A percentile compares a stretch with the other conserved stretches of the same genome.
These are phyloP conservation scores for Argynnis bischoffii DNA, from an alignment of 2,888 invertebrate species.

Conservation along the genomic window DNA sequence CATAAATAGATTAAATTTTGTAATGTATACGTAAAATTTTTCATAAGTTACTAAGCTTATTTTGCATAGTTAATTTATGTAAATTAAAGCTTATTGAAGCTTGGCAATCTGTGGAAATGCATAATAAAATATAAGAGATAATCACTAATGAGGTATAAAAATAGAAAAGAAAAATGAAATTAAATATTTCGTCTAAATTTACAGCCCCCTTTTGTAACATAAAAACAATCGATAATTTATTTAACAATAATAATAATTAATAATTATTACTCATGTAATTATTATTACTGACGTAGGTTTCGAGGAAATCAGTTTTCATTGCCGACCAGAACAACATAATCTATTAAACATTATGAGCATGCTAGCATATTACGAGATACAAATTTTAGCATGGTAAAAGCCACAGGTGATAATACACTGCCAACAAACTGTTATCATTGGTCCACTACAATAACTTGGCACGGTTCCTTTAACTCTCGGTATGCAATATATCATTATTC, in stretches of 20 bases:
- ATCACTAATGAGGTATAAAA: not conserved
- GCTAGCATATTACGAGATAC: not conserved
- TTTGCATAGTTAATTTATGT: not conserved
- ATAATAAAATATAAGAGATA: not conserved
- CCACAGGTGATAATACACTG: constrained; percentile 26
- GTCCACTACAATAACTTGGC: constrained; percentile 32
- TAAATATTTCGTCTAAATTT: too few relatives aligned
- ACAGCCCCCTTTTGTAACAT: too few relatives aligned
- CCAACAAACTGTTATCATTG: constrained; percentile 21
- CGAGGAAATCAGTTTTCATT: too few relatives aligned
- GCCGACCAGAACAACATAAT: too few relatives aligned
- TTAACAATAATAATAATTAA: too few relatives aligned
- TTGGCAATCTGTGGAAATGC: not conserved
- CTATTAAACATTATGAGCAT: too few relatives aligned
- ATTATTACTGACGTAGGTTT: too few relatives aligned
- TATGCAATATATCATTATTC: constrained; percentile 25
- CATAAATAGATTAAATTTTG: constrained; percentile 31
- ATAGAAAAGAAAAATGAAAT: too few relatives aligned
- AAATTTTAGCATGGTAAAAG: constrained; percentile 13
- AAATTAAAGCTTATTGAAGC: not conserved
- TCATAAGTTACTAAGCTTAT: constrained; percentile 3
- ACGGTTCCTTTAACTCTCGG: constrained; percentile 21
- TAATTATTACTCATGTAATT: too few relatives aligned
- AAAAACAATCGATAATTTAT: too few relatives aligned
- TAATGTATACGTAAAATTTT: not conserved